Base-by-base conservation (phyloP, 1,140 invertebrate species). In the Cotesia glomerata region DNA sequence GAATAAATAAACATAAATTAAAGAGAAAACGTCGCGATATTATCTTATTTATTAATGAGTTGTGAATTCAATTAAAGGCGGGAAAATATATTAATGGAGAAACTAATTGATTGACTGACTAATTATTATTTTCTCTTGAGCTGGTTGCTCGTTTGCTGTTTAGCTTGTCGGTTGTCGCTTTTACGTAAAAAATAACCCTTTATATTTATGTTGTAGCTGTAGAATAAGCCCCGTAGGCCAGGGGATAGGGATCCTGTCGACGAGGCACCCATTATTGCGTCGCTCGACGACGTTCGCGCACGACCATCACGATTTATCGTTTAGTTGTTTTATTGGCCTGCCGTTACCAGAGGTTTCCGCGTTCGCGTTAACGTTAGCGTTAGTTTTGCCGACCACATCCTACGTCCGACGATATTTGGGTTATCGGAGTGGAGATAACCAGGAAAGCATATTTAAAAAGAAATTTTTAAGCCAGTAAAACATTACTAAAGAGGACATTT, bases 291-390 rank as follows among this genome's bases (percentile, higher is more conserved):
- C 75, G 72, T 69, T 69, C 78, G 73, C 73, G 73, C 73, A 73
- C 74, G 77, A 74, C 54, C 73, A 49, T 71, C 69, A 74, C 75
- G 74, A 81, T 81, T 81, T 81, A 81, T 81, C 77, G 78, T 67
- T 73, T 77, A 69, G 74, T 81, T 80, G 76, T 81, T 81, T 81
- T 81, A 81, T 81, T 78, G 79, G 75, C 74, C 54, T 71, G 68
- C 76, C 76, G 71, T 73, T 77, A 79, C 74, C 71, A 74, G 71
- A 69, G 51, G 69, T 65, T 71, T 74, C 69, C 73, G 69, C 4
- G 39, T 45, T 26, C 26, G 26, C 26, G 26, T 26, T 26, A 1
- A 26, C 26, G 26, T 26, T 26, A 26, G 26, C 26, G 26, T 26
- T 26, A 26, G 26, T 26, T 26, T 26, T 26, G 26, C 2, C 1